Conservation (phyloP, 2,888 invertebrate genomes). For the Ochlodes sylvanus region DNA sequence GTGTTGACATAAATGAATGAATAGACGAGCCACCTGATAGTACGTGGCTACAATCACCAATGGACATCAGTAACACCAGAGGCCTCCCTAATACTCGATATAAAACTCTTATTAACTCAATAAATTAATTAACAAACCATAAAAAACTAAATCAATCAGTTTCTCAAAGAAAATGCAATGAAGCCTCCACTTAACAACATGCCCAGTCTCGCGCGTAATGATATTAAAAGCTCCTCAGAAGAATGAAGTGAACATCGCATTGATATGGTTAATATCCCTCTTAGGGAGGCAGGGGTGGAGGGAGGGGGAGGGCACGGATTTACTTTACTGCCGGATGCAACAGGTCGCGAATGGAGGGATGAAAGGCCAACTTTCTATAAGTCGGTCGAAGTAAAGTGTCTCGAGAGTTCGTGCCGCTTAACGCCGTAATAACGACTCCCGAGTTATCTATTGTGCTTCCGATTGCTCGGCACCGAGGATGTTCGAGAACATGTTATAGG, state of each 20-base stretch:
- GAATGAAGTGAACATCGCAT: conserved; percentile 32
- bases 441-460: conserved; percentile 12
- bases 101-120: too few species aligned
- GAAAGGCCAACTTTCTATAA: conserved; percentile 52
- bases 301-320: conserved; percentile 61
- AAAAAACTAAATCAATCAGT: not conserved
- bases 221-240: conserved; percentile 9
- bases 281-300: conserved; percentile 50
- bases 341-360: conserved; percentile 69
- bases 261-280: conserved; percentile 27
- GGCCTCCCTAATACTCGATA: too few species aligned
- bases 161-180: conserved; percentile 10
- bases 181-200: conserved; percentile 6
- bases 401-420: conserved; percentile 18
- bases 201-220: not conserved
- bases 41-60: too few species aligned
- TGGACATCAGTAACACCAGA: too few species aligned
- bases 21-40: too few species aligned
- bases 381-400: conserved; percentile 44
- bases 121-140: too few species aligned
- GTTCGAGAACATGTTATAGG: not conserved
- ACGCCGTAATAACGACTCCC: conserved; percentile 20
- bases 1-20: too few species aligned
- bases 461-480: conserved; percentile 9
- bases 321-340: conserved; percentile 81